Base-by-base conservation (phyloP, 2,113 vertebrate species). In the Steatornis caripensis region DNA sequence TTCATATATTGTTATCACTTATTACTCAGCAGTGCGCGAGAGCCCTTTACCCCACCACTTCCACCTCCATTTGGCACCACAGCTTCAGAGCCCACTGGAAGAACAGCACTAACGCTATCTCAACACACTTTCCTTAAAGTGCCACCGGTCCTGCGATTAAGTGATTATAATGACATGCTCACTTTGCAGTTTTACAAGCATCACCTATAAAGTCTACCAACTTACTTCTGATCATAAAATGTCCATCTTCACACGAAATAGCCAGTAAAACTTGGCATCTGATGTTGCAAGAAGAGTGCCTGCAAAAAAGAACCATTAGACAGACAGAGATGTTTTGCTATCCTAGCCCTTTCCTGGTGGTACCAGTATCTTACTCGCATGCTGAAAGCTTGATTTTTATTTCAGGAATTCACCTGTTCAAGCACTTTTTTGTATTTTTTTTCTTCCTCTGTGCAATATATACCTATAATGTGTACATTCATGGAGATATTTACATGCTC, bases 131-230 rank as follows among this genome's bases (percentile, higher is more conserved):
- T 54, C 36, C 22, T 61, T 30, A 23, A 49, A 57, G 4, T 53
- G 23, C 6, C 22, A 10, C 24, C 3, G 7, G 36, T 46, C 18
- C 21, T 36, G 12, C 0, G 1, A 24, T 9, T 11, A 21, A 9
- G 3, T 7, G 10, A 65, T n/a, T 75, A 11, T 4, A 57, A 29
- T 5, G 32, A 36, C 27, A 4, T 17, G 10, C 1, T 18, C 29
- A 51, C 61, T 88, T 32, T 65, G 26, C 12, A 64, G 21, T 6
- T 34, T 20, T 81, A 62, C 21, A 62, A 78, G 51, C 24, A 48
- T 64, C 30, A 43, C 6, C 48, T 69, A 23, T 49, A 24, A 76
- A 71, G 12, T 57, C 24, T n/a, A 23, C 71, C 29, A 68, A 8
- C 36, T 39, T 78, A 32, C 4, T 51, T 37, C 26, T 74, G 26